Percentiles rank a stretch among this genome's conserved stretches.
Evolutionary conservation across 2,113 vertebrate genomes (phyloP).

Genomic region (Etia nguti): DNA sequence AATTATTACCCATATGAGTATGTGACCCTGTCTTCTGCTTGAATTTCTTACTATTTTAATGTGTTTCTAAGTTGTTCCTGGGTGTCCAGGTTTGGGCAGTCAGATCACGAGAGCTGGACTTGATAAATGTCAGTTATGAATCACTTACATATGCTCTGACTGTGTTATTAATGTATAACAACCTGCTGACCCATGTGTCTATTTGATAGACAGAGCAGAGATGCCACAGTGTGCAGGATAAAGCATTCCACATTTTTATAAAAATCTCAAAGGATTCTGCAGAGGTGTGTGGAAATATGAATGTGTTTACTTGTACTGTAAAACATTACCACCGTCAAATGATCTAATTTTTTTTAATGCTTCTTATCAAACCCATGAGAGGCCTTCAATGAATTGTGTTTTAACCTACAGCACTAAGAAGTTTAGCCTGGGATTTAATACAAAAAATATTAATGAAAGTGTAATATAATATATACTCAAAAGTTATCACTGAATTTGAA

Average conservation of each 20-base stretch:
- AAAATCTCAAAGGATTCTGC: neutral
- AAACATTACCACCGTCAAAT: neutral
- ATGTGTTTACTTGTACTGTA: neutral
- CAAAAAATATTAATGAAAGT: neutral
- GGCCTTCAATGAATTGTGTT: neutral
- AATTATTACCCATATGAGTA: neutral
- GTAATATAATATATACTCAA: neutral
- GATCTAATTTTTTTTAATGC: neutral
- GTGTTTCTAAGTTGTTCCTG: neutral
- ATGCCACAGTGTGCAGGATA: neutral
- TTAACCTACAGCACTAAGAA: neutral
- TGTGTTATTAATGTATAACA: neutral
- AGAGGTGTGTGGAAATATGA: neutral
- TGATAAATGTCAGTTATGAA: neutral
- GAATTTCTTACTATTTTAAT: neutral
- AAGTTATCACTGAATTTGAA: neutral
- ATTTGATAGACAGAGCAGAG: neutral
- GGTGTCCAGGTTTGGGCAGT: neutral
- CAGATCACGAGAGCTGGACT: neutral
- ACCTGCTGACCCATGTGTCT: neutral
- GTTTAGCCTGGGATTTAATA: neutral
- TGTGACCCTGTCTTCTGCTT: neutral
- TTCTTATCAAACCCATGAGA: neutral
- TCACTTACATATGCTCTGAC: neutral
- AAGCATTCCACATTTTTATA: neutral